These are phyloP conservation scores for Scaptomyza montana DNA, from an alignment of 1,140 invertebrate genomes.

Conservation along the genomic window DNA sequence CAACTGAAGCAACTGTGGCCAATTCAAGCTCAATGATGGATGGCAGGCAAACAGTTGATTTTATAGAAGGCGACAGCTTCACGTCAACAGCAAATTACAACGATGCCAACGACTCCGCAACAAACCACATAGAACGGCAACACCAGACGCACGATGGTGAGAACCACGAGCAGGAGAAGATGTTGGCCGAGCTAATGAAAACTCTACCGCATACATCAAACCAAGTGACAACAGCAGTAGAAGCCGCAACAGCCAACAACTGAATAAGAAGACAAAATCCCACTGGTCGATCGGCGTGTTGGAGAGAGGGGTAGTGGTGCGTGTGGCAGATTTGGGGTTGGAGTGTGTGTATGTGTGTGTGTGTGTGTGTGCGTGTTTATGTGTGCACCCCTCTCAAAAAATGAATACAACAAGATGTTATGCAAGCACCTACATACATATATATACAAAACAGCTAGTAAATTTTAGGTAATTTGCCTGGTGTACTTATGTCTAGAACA, in stretches of 20 bases:
- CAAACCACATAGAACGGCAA: constrained; percentile 61
- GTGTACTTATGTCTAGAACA: constrained; percentile 74
- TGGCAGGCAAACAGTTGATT: constrained; percentile 79
- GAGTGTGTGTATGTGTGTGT: background rate
- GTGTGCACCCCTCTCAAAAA: background rate
- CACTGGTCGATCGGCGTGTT: background rate
- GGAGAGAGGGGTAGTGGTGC: too few relatives aligned
- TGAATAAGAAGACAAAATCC: constrained; percentile 52
- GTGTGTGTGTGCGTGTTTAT: too few relatives aligned
- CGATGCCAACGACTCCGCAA: constrained; percentile 52
- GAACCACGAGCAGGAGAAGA: background rate
- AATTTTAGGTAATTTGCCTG: constrained; percentile 77
- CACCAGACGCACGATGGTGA: background rate
- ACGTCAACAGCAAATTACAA: constrained; percentile 76
- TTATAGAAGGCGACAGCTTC: constrained; percentile 78
- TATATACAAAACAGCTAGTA: constrained; percentile 61
- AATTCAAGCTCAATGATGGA: constrained; percentile 66
- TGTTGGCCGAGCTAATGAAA: constrained; percentile 62
- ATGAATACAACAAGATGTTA: constrained; percentile 55
- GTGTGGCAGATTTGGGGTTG: background rate
- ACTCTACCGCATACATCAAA: constrained; percentile 74
- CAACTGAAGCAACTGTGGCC: constrained; percentile 7
- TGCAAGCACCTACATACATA: constrained; percentile 27
- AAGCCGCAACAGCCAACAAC: constrained; percentile 50
- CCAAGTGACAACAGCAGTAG: constrained; percentile 73